Base-by-base conservation (phyloP, 2,113 vertebrate genomes). In the Trichechus manatus region DNA sequence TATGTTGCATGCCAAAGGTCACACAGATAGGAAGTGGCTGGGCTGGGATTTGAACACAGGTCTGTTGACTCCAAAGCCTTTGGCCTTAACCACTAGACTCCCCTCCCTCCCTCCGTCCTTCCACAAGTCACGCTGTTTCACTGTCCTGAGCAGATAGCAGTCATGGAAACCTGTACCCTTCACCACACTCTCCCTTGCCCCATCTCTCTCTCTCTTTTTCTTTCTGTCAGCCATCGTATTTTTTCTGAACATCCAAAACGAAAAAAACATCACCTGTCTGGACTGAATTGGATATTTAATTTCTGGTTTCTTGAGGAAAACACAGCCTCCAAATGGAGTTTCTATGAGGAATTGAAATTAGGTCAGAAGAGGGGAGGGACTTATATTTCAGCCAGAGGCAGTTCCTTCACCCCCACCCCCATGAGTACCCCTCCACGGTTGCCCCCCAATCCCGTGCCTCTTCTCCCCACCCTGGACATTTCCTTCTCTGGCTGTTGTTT, bases 241-340 rank as follows among this genome's bases (percentile, higher is more conserved):
- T 95, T 86, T 94, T 6, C 23, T 68, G 53, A 96, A 47, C 19
- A 75, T 85, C 22, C 77, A 53, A 70, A 56, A 72, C 29, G 44
- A 78, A 91, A 78, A 91, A 59, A 7, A 27, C 15, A 1, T 96
- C 89, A 96, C 94, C 94, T 63, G 20, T 87, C 47, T 17, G 87
- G n/a, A 68, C 10, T 1, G 5, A 96, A 33, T 82, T 96, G 97
- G 27, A 96, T 84, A 66, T 42, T 59, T 31, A 97, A 78, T 70
- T 96, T 25, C 63, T 66, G 79, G 56, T 75, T 89, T 91, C n/a
- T 77, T 0, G 22, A 86, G 85, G 75, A 88, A 86, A 97, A 93
- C 4, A 27, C 17, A 42, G 90, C 92, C 7, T 63, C 39, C 0
- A 84, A 84, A 61, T 74, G 68, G 33, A 92, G 93, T 70, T 64